Evolutionary conservation across 2,888 invertebrate genomes (phyloP), one percentile per base, ranked within the genome.

Genomic region (Campoplex capitator): DNA sequence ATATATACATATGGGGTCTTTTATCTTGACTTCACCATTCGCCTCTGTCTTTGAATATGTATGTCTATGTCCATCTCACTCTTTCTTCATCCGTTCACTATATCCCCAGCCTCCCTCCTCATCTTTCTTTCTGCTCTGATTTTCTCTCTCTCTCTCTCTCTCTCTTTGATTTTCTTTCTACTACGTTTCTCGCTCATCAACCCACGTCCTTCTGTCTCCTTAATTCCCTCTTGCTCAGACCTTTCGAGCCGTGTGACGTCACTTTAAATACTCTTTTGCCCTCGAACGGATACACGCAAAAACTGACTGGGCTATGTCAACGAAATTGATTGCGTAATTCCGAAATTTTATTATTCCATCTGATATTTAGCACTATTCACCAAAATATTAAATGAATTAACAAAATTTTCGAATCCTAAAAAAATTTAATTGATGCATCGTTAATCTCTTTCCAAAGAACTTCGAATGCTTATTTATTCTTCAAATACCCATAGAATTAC

Each of bases 241-340:
- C 79, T 87, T 62, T 84, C 74, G 54, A 78, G 89, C 87, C 89
- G 90, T 93, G 93, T 93, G 93, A 93, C 93, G 93, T 93, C 93
- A 93, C 92, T 94, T 94, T 94, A 93, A 94, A 94, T 94, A 94
- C 93, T 92, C 92, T 92, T 92, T 91, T 67, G 78, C 65, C 42
- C 62, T n/a, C 7, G 56, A 54, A n/a, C 3, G 11, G 16, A 38
- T 38, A 6, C 38, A 6, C 38, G 38, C 6, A 38, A 38, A 38
- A 38, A 38, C 38, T 6, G 38, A 38, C 38, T 6, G 3, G 4
- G 38, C 6, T 38, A 4, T 38, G 38, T 38, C 38, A 3, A 38
- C 38, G 3, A 38, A 38, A 38, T 38, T 3, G 38, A 38, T 4
- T 38, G 38, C 38, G 38, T 38, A 3, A 38, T 38, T 38, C 38